Evolutionary conservation across 2,113 vertebrate species (phyloP).

Genomic region (Neotoma lepida): DNA sequence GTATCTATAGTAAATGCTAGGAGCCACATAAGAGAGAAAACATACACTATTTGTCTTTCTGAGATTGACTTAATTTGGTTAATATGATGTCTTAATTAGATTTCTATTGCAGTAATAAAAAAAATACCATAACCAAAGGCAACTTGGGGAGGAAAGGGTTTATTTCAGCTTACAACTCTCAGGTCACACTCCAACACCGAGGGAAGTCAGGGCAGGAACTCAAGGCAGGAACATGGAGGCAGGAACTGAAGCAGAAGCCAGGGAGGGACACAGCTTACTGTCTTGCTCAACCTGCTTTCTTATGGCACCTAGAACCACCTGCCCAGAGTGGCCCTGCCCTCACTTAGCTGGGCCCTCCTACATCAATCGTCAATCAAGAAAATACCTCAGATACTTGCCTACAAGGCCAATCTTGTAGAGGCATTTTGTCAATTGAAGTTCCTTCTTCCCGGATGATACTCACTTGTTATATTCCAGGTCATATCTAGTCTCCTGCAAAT

Average conservation of each 20-base stretch:
- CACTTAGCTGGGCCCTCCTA: not conserved
- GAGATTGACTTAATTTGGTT: not conserved
- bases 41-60: not conserved
- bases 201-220: not conserved
- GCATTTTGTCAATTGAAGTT: not conserved
- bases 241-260: not conserved
- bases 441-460: not conserved
- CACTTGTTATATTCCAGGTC: not conserved
- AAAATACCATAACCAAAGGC: not conserved
- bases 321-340: not conserved
- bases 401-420: not conserved
- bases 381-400: not conserved
- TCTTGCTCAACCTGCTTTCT: not conserved
- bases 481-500: not conserved
- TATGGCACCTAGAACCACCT: not conserved
- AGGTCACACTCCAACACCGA: not conserved
- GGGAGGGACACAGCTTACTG: not conserved
- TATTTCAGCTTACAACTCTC: not conserved
- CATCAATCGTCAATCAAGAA: not conserved
- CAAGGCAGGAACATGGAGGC: not conserved
- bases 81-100: not conserved
- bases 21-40: not conserved
- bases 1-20: not conserved
- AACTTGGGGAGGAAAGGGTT: not conserved
- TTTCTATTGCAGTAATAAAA: not conserved